phyloP scores from a whole-genome alignment of 2,888 invertebrate genomes.

The Itoplectis maculator region DNA sequence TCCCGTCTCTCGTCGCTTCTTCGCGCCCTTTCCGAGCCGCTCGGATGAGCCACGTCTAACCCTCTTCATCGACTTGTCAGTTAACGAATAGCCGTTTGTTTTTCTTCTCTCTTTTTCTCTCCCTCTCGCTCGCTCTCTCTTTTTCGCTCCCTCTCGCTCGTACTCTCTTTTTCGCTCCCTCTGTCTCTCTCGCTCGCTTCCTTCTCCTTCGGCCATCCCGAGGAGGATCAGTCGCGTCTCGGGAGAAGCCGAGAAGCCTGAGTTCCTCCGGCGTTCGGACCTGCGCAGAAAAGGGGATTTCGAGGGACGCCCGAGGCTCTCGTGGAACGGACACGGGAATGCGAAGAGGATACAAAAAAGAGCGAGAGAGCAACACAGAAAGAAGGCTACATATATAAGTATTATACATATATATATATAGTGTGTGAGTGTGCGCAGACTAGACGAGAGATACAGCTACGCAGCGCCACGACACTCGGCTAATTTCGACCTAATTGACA shows the following conservation, averaged over 20 bases:
- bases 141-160: constrained; percentile 1
- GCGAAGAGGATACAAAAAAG: not conserved
- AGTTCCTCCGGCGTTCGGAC: not conserved
- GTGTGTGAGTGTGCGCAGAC: too few relatives aligned
- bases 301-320: not conserved
- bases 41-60: constrained; percentile 43
- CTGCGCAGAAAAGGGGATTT: constrained; percentile 1
- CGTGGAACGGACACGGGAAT: not conserved
- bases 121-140: not conserved
- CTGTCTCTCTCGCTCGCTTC: not conserved
- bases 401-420: too few relatives aligned
- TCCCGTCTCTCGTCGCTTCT: constrained; percentile 46
- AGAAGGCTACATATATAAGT: not conserved
- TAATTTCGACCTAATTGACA: constrained; percentile 51
- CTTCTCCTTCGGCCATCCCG: too few relatives aligned
- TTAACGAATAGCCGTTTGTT: constrained; percentile 17
- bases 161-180: not conserved
- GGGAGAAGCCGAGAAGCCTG: not conserved
- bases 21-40: constrained; percentile 20
- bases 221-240: not conserved
- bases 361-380: not conserved
- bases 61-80: constrained; percentile 59
- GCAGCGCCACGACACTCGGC: constrained; percentile 13
- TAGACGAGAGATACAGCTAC: not conserved
- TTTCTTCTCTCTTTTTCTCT: constrained; percentile 26